A percentile compares a stretch with the other conserved stretches of the same genome.
phyloP scores from a whole-genome alignment of 53 echinoderm and acorn worm genomes.

The Echinometra lucunter region DNA sequence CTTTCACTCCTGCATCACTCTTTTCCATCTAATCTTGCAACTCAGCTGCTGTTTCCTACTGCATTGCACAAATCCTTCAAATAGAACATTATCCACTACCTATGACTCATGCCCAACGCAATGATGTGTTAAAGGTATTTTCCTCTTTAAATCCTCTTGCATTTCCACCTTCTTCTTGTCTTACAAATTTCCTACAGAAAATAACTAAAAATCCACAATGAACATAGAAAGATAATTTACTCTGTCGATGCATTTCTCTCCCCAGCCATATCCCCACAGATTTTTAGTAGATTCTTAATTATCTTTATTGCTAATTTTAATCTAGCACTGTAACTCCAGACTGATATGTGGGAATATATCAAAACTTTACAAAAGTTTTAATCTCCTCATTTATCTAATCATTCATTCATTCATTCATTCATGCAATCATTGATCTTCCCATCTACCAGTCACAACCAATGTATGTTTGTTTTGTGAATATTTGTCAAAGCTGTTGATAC shows the following conservation, averaged over 20 bases:
- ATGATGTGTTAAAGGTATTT: neutral
- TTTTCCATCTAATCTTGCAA: neutral
- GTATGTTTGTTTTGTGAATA: slow-evolving; percentile 32
- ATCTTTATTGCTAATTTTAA: neutral
- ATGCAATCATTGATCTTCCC: neutral
- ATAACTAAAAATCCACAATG: neutral
- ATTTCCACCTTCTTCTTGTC: neutral
- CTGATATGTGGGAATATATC: too few species aligned
- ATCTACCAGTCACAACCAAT: neutral
- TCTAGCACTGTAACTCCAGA: too few species aligned
- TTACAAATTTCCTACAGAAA: neutral
- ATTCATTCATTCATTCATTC: too few species aligned
- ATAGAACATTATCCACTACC: neutral
- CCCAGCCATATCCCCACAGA: neutral
- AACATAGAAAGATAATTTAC: neutral
- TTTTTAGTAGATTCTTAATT: neutral
- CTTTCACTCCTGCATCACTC: neutral
- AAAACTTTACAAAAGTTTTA: too few species aligned
- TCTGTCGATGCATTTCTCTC: neutral
- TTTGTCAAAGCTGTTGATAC: slow-evolving; percentile 19
- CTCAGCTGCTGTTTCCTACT: neutral
- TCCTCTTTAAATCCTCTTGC: neutral
- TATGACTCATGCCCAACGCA: neutral
- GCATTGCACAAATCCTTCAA: neutral
- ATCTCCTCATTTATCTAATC: too few species aligned